A percentile compares a stretch with the other conserved stretches of the same genome.
Evolutionary conservation across 2,797 vertebrate genomes (phyloP).

Genomic region (Acanthurus leucopareius): DNA sequence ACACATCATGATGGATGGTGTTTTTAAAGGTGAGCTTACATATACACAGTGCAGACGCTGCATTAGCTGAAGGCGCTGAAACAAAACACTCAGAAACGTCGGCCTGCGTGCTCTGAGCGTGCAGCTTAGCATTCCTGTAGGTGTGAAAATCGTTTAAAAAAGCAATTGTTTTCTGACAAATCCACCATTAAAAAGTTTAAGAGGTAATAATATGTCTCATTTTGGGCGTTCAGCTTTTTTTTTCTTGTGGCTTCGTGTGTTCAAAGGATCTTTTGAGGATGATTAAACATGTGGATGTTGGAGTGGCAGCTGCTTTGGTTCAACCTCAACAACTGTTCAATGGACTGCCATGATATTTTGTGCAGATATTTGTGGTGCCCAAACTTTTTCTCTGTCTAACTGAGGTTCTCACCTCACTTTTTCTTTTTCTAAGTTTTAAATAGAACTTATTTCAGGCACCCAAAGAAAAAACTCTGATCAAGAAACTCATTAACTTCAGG

Average conservation of each 20-base stretch:
- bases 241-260: too few relatives aligned
- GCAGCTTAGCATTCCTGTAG: neutral
- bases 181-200: neutral
- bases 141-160: neutral
- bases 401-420: neutral
- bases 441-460: too few relatives aligned
- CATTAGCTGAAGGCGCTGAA: conserved; percentile 46
- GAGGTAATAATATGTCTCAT: too few relatives aligned
- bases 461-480: too few relatives aligned
- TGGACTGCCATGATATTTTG: neutral
- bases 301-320: neutral
- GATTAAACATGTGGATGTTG: too few relatives aligned
- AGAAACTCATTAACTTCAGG: too few relatives aligned
- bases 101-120: too few relatives aligned
- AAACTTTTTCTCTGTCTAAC: neutral
- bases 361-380: neutral
- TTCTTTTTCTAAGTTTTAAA: too few relatives aligned
- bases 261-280: too few relatives aligned
- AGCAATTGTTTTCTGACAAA: neutral
- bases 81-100: conserved; percentile 2
- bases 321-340: neutral
- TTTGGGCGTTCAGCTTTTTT: too few relatives aligned
- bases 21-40: conserved; percentile 45
- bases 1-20: conserved; percentile 70
- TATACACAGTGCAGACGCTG: conserved; percentile 25